Evolutionary conservation across 1,140 invertebrate species (phyloP).

Genomic region (Metopolophium dirhodum): DNA sequence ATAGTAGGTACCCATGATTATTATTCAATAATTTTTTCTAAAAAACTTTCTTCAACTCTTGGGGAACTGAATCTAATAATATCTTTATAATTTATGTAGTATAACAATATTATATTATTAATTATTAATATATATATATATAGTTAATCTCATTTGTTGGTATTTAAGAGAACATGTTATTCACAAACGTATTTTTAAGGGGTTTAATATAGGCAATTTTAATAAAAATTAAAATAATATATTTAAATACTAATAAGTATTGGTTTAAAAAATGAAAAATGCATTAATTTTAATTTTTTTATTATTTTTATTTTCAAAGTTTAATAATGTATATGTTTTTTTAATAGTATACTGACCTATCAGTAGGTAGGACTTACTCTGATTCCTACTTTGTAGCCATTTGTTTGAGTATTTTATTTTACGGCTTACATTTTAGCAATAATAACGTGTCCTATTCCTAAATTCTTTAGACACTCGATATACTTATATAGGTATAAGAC

Average conservation of each 20-base stretch:
- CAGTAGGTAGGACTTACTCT: neutral
- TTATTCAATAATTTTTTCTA: too few species aligned
- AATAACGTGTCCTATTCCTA: neutral
- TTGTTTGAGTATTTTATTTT: neutral
- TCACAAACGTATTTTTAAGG: neutral
- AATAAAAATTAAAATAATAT: neutral
- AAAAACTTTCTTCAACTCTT: too few species aligned
- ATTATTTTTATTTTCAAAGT: neutral
- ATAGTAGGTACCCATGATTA: too few species aligned
- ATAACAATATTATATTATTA: too few species aligned
- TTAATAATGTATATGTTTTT: neutral
- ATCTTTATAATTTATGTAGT: too few species aligned
- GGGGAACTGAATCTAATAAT: too few species aligned
- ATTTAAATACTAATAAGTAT: too few species aligned
- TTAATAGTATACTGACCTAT: neutral
- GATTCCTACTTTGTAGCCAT: neutral
- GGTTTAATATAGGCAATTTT: neutral
- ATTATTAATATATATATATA: too few species aligned
- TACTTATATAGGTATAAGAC: neutral
- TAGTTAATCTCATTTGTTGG: too few species aligned
- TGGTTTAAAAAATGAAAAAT: too few species aligned
- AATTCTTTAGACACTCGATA: neutral
- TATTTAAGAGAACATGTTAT: neutral
- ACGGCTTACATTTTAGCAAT: neutral
- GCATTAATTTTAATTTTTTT: too few species aligned